phyloP scores from a whole-genome alignment of 1,140 invertebrate species.

The Pissodes strobi region DNA sequence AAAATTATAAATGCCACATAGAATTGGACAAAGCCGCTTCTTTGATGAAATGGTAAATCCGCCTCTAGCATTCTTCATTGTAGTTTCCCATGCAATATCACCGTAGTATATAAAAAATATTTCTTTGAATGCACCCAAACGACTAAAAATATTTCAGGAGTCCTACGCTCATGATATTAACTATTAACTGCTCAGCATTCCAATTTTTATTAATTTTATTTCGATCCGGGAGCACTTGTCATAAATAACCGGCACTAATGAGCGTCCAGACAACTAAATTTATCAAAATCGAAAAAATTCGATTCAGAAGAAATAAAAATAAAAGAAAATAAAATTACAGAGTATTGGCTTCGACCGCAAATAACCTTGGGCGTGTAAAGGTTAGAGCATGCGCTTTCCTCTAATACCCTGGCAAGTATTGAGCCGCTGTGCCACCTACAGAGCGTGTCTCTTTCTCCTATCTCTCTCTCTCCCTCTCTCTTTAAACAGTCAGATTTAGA shows the following conservation, averaged over 20 bases:
- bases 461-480: not conserved
- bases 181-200: not conserved
- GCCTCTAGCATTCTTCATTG: no score
- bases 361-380: constrained; percentile 31
- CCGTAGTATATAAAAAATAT: no score
- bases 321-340: constrained; percentile 23
- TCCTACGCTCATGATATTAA: not conserved
- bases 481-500: not conserved
- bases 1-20: no score
- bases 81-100: no score
- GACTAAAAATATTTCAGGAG: no score
- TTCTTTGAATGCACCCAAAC: no score
- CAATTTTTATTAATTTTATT: constrained; percentile 9
- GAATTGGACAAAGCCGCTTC: no score
- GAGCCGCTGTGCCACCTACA: not conserved
- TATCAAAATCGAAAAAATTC: constrained; percentile 23
- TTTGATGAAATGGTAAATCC: no score
- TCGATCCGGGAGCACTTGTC: constrained; percentile 16
- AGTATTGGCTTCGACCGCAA: constrained; percentile 28
- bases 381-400: constrained; percentile 10
- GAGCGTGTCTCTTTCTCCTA: not conserved
- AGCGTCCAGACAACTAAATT: constrained; percentile 21
- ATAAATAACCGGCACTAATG: constrained; percentile 26
- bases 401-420: constrained; percentile 5
- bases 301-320: constrained; percentile 25